These are phyloP conservation scores for Pachyseris speciosa DNA, from an alignment of 64 coral and sea anemone genomes.

Conservation along the genomic window DNA sequence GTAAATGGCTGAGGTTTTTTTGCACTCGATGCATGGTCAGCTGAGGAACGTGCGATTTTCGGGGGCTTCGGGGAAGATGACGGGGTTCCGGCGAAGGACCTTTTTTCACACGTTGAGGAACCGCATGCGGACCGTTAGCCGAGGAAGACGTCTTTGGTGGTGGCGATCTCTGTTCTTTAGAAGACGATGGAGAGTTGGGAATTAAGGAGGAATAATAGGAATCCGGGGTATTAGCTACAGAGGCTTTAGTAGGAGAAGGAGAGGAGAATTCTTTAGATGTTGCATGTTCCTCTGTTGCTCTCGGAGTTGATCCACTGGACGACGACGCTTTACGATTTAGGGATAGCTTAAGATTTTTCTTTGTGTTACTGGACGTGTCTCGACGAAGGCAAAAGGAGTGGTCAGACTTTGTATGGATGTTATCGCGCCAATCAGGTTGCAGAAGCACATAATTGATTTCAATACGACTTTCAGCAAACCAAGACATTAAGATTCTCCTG, in stretches of 20 bases:
- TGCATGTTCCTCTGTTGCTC: not conserved
- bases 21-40: not conserved
- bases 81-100: not conserved
- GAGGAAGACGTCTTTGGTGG: conserved; percentile 4
- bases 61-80: not conserved
- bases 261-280: not conserved
- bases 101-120: not conserved
- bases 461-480: conserved; percentile 28
- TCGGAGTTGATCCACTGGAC: not conserved
- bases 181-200: conserved; percentile 10
- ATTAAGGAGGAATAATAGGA: not conserved
- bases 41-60: not conserved
- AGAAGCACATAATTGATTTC: conserved; percentile 14
- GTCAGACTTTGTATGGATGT: not conserved
- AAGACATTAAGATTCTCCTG: conserved; percentile 27
- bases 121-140: not conserved
- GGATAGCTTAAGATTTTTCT: not conserved
- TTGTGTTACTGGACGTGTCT: not conserved
- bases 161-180: not conserved
- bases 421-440: not conserved
- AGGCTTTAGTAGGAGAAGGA: not conserved
- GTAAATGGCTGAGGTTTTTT: not conserved
- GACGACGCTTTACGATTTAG: not conserved
- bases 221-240: not conserved
- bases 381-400: conserved; percentile 2